Evolutionary conservation across 2,113 vertebrate species (phyloP).

Genomic region (Daubentonia madagascariensis): DNA sequence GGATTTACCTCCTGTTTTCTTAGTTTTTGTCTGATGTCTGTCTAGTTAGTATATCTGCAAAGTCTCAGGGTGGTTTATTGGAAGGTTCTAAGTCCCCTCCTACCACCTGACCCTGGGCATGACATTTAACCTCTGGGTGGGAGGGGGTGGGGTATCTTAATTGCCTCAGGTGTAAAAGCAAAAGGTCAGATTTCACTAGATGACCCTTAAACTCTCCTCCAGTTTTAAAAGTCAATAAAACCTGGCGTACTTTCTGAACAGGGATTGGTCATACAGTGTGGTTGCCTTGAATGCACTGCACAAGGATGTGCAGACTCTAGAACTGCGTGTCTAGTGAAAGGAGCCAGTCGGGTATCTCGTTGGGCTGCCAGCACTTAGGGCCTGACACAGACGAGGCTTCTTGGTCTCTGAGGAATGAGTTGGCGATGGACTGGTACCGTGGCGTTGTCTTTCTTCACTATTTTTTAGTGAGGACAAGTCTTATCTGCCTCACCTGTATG

Average conservation of each 20-base stretch:
- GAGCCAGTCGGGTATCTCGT: not conserved
- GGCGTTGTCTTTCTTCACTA: not conserved
- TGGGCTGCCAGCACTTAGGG: too few relatives aligned
- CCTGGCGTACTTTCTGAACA: not conserved
- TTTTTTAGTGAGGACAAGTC: not conserved
- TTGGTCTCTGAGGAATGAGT: not conserved
- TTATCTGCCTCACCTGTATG: too few relatives aligned
- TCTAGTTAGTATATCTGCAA: not conserved
- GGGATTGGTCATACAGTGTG: accelerated
- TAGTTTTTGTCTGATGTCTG: not conserved
- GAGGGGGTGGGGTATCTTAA: not conserved
- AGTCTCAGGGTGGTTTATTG: not conserved
- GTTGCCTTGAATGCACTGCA: not conserved
- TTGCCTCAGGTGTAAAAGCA: not conserved
- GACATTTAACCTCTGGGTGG: not conserved
- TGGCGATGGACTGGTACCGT: not conserved
- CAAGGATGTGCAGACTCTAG: too few relatives aligned
- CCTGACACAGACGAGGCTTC: too few relatives aligned
- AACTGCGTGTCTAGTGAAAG: not conserved
- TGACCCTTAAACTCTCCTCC: not conserved
- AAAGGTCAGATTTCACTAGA: not conserved
- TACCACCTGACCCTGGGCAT: not conserved
- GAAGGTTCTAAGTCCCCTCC: not conserved
- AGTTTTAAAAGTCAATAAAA: not conserved
- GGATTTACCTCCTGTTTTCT: not conserved